Conservation (phyloP, 2,113 vertebrate species). For the Pedetes capensis region DNA sequence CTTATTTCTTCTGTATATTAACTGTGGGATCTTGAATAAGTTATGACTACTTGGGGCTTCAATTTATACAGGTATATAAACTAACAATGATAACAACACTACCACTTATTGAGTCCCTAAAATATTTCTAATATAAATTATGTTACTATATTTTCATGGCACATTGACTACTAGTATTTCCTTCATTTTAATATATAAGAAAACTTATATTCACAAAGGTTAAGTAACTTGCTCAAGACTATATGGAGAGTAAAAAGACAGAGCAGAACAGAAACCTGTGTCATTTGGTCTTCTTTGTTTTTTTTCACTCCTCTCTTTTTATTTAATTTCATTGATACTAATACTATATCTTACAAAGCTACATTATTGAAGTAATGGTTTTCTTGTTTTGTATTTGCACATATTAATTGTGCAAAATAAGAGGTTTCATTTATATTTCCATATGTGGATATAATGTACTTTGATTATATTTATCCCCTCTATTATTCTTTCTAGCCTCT, state of each 20-base stretch:
- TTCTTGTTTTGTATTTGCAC: too few relatives aligned
- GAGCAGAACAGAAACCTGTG: not conserved
- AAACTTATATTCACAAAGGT: conserved; percentile 20
- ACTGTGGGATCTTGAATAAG: not conserved
- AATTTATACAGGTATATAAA: not conserved
- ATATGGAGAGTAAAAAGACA: not conserved
- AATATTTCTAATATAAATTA: not conserved
- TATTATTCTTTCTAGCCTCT: too few relatives aligned
- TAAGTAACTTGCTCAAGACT: not conserved
- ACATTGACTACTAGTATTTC: not conserved
- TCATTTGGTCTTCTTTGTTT: conserved; percentile 20
- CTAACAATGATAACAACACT: not conserved
- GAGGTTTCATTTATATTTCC: too few relatives aligned
- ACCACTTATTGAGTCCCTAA: conserved; percentile 25
- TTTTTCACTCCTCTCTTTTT: not conserved
- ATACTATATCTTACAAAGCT: not conserved
- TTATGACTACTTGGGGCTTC: not conserved
- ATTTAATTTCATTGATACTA: not conserved
- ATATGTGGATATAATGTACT: too few relatives aligned
- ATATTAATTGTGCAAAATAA: too few relatives aligned
- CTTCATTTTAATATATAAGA: not conserved
- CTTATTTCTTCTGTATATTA: not conserved
- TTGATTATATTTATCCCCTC: too few relatives aligned
- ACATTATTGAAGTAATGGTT: not conserved
- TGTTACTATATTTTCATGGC: not conserved